Percentiles rank a stretch among this genome's conserved stretches.
Conservation (phyloP, 2,797 vertebrate species). For the Petrocephalus schoutedeni region DNA sequence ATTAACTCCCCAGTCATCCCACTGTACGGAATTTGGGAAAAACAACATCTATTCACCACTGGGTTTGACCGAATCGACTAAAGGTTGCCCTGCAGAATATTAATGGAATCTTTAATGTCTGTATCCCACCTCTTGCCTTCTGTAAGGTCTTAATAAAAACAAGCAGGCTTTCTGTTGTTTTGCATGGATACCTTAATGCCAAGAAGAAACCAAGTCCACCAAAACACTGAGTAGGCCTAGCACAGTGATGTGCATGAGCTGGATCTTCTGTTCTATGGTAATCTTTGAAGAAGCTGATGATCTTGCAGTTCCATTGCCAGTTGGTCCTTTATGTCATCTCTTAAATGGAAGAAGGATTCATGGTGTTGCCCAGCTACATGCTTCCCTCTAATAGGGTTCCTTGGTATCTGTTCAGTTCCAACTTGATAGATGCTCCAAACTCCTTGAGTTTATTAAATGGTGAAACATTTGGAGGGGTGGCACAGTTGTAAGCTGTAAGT, state of each 20-base stretch:
- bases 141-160: background rate
- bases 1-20: slow-evolving; percentile 18
- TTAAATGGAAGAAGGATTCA: background rate
- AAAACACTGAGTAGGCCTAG: background rate
- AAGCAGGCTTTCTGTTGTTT: background rate
- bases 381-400: background rate
- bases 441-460: background rate
- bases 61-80: background rate
- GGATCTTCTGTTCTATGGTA: background rate
- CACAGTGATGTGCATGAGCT: background rate
- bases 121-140: background rate
- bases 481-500: background rate
- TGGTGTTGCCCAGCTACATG: background rate
- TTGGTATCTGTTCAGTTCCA: background rate
- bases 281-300: background rate
- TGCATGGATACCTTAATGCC: background rate
- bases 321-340: background rate
- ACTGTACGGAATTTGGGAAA: slow-evolving; percentile 15
- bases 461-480: background rate
- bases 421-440: background rate
- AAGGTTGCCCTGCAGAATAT: background rate
- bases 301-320: background rate
- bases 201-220: background rate
- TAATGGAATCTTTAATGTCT: background rate
- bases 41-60: background rate